These are phyloP conservation scores for Oriolus oriolus DNA, from an alignment of 2,113 vertebrate species.

Conservation along the genomic window DNA sequence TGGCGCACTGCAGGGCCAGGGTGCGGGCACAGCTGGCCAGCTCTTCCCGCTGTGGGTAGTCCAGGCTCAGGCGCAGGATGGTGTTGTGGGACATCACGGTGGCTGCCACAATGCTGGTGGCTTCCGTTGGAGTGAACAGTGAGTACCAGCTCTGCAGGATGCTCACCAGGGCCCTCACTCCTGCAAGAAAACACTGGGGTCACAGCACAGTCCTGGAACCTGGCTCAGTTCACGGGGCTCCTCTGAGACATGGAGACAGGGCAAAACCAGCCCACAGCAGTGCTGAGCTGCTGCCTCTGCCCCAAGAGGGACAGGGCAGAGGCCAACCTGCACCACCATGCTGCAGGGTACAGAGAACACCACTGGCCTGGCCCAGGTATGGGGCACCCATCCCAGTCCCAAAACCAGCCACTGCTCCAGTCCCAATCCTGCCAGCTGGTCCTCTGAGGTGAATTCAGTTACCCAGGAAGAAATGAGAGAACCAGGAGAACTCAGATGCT, in stretches of 20 bases:
- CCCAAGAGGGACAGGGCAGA: not conserved
- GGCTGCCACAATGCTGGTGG: conserved; percentile 95
- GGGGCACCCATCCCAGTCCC: not conserved
- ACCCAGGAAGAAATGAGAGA: not conserved
- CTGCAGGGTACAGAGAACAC: not conserved
- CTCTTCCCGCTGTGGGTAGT: conserved; percentile 95
- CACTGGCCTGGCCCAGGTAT: accelerated
- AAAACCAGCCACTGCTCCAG: accelerated
- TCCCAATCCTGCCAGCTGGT: not conserved
- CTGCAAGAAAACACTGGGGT: conserved; percentile 64
- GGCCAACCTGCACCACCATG: not conserved
- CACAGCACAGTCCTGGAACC: not conserved
- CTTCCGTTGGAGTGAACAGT: conserved; percentile 95
- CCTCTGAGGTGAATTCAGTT: not conserved
- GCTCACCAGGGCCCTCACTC: conserved; percentile 92
- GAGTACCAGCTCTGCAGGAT: conserved; percentile 99
- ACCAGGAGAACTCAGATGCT: not conserved
- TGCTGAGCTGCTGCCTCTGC: not conserved
- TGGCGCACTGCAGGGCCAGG: conserved; percentile 93
- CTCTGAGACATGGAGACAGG: not conserved
- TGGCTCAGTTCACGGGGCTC: accelerated
- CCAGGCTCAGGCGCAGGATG: conserved; percentile 91
- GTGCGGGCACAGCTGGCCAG: conserved; percentile 94
- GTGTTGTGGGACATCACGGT: conserved; percentile 97
- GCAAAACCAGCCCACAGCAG: not conserved